Base-by-base conservation (phyloP, 2,888 invertebrate genomes). In the Pycnomerus fuliginosus region DNA sequence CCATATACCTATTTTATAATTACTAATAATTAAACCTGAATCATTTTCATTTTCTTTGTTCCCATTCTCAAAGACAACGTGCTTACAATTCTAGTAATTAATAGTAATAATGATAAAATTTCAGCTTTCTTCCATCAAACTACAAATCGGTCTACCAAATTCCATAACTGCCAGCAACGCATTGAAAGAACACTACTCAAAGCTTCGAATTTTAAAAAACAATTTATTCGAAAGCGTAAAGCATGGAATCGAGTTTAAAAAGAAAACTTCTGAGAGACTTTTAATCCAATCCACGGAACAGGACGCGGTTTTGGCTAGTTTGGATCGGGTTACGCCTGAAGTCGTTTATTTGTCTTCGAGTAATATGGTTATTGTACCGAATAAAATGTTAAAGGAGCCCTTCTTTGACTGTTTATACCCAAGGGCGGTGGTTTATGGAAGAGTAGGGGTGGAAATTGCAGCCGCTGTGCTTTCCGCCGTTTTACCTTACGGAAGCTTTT, bases 191-290 rank as follows among this genome's bases (percentile, higher is more conserved):
- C 71, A 70, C 48, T 76, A 76, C 58, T 58, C 55, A 10, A 61
- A 69, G 30, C 57, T 77, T 31, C 68, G 64, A 14, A 69, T 80
- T 24, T 71, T 78, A 53, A 73, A 71, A 51, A 64, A 70, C 12
- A 75, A 78, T 56, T 74, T 79, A 49, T 79, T 80, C 56, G 68
- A 70, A 39, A 79, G 78, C 57, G 64, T 77, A 2, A 65, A 72
- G 27, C 72, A 73, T 53, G 72, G 75, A 0, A 70, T 76, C 24
- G 54, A 55, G 1, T 79, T 77, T 56, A 58, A 71, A 20, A 68
- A 71, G 33, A 67, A 69, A 42, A 55, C 70, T 16, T 68, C 74
- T 44, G 70, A 75, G 53, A 64, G 60, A 25, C 59, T 69, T 30
- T 60, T 76, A 16, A 60, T 58, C 2, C 61, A 63, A 23, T 67